Conservation (phyloP, 1,140 invertebrate species). For the Thaumatotibia leucotreta region DNA sequence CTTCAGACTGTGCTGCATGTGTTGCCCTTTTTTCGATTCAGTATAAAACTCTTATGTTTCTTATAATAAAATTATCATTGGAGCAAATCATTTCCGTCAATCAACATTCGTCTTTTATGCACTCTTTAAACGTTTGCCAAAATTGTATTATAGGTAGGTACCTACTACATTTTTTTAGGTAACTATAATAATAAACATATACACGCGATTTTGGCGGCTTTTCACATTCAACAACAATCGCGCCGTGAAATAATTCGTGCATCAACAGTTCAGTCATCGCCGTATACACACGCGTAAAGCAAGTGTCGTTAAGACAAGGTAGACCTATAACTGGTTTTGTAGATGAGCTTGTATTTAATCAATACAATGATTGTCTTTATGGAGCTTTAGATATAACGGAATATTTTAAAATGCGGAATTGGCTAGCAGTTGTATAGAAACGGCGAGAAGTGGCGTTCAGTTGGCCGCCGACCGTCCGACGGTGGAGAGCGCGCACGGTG, state of each 20-base stretch:
- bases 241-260: background rate
- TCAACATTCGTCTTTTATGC: too few relatives aligned
- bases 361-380: slow-evolving; percentile 32
- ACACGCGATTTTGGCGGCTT: too few relatives aligned
- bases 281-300: background rate
- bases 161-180: background rate
- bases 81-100: too few relatives aligned
- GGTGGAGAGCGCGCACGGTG: slow-evolving; percentile 55
- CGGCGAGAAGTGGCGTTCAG: slow-evolving; percentile 39
- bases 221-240: background rate
- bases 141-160: background rate
- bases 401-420: slow-evolving; percentile 73
- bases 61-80: background rate
- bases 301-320: background rate
- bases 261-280: background rate
- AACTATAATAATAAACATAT: too few relatives aligned
- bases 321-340: background rate
- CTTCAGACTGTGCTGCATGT: slow-evolving; percentile 16
- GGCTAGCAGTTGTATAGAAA: slow-evolving; percentile 56
- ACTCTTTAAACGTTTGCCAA: too few relatives aligned
- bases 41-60: background rate
- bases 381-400: slow-evolving; percentile 58
- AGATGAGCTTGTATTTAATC: slow-evolving; percentile 11
- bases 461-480: slow-evolving; percentile 62
- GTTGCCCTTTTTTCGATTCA: background rate